These are phyloP conservation scores for Gulo gulo DNA, from an alignment of 2,113 vertebrate genomes.

Conservation along the genomic window DNA sequence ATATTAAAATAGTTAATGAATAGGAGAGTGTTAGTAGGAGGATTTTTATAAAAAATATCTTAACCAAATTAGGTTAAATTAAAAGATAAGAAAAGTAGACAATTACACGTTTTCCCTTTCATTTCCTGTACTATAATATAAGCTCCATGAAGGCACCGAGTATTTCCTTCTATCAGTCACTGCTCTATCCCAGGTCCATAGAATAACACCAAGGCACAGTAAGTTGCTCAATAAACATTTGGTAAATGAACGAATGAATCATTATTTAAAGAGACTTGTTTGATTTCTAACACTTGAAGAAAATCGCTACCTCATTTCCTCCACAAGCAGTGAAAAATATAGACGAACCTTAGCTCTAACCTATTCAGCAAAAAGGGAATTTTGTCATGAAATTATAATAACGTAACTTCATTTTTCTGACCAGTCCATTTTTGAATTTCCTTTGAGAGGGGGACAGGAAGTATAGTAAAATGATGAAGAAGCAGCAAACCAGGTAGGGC, in stretches of 20 bases:
- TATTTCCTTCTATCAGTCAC: background rate
- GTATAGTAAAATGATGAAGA: background rate
- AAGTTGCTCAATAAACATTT: background rate
- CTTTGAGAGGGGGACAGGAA: background rate
- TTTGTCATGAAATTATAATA: background rate
- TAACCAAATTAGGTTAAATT: background rate
- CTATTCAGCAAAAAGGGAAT: background rate
- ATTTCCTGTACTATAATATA: background rate
- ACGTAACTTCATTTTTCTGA: background rate
- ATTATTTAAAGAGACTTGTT: background rate
- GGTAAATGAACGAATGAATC: background rate
- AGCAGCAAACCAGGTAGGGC: background rate
- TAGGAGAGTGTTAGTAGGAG: background rate
- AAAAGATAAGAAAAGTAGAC: background rate
- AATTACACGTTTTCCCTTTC: background rate
- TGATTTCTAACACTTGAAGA: background rate
- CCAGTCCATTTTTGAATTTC: background rate
- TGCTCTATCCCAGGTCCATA: background rate
- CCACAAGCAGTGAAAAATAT: background rate
- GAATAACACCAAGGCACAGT: background rate
- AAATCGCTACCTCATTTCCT: background rate
- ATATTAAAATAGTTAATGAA: background rate
- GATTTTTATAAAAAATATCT: background rate
- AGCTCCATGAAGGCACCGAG: background rate
- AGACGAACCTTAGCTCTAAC: background rate